Conservation (phyloP, 2,113 vertebrate species). For the Hipposideros armiger region DNA sequence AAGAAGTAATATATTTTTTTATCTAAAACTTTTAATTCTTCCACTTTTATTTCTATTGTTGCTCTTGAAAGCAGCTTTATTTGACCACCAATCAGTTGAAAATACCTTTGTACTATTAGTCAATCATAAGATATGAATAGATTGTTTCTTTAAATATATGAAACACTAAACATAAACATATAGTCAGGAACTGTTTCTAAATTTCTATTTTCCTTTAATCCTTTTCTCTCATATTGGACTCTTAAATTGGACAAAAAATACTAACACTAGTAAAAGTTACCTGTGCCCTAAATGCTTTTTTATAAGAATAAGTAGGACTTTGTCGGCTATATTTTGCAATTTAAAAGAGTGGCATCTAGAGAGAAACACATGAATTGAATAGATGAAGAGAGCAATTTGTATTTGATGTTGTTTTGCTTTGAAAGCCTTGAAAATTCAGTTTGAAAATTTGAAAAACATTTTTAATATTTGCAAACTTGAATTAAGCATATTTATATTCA, state of each 20-base stretch:
- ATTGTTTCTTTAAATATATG: slow-evolving; percentile 9
- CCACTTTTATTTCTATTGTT: neutral
- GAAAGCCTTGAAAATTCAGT: slow-evolving; percentile 18
- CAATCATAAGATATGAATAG: neutral
- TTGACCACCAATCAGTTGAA: neutral
- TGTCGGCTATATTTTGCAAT: neutral
- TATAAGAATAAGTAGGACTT: neutral
- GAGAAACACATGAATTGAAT: neutral
- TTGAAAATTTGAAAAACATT: neutral
- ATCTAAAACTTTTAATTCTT: slow-evolving; percentile 35
- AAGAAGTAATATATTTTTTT: neutral
- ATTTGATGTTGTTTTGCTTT: slow-evolving; percentile 36
- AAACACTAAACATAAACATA: neutral
- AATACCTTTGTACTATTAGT: neutral
- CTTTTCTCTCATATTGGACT: neutral
- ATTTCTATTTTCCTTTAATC: slow-evolving; percentile 6
- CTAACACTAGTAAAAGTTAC: neutral
- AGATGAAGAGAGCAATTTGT: neutral
- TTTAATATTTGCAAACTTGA: slow-evolving; percentile 18
- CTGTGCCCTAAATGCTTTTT: neutral
- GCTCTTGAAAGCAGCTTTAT: neutral
- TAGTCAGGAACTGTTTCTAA: neutral
- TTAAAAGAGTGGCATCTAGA: neutral
- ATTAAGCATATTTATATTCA: neutral
- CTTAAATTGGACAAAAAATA: neutral